These are phyloP conservation scores for Drosophila novamexicana DNA, from an alignment of 1,140 invertebrate genomes.

Conservation along the genomic window DNA sequence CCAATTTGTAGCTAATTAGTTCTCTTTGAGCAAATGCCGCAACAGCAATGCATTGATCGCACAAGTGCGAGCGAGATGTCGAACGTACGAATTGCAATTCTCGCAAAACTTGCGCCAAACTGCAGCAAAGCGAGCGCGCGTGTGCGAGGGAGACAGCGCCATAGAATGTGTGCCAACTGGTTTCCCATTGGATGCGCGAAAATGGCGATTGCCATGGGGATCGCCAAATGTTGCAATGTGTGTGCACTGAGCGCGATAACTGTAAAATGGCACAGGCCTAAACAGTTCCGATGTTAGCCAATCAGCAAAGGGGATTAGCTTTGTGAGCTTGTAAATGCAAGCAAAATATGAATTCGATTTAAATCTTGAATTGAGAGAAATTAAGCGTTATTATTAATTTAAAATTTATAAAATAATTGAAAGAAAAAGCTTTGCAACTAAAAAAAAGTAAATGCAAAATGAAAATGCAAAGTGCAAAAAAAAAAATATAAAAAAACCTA, in stretches of 20 bases:
- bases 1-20: slow-evolving; percentile 75
- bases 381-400: background rate
- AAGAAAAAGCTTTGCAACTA: too few species aligned
- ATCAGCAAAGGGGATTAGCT: background rate
- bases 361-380: background rate
- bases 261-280: background rate
- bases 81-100: slow-evolving; percentile 21
- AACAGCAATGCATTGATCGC: background rate
- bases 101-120: slow-evolving; percentile 25
- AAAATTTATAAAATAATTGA: background rate
- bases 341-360: background rate
- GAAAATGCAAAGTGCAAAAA: too few species aligned
- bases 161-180: slow-evolving; percentile 34
- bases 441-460: too few species aligned
- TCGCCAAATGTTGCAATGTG: slow-evolving; percentile 7
- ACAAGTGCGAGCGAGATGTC: slow-evolving; percentile 22
- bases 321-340: background rate
- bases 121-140: slow-evolving; percentile 15
- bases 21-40: slow-evolving; percentile 51
- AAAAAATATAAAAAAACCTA: too few species aligned
- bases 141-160: slow-evolving; percentile 22
- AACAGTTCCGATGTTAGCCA: background rate
- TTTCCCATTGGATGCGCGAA: slow-evolving; percentile 68
- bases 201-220: slow-evolving; percentile 63
- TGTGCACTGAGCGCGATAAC: slow-evolving; percentile 3